Conservation (phyloP, 2,113 vertebrate genomes). For the Cavia porcellus region DNA sequence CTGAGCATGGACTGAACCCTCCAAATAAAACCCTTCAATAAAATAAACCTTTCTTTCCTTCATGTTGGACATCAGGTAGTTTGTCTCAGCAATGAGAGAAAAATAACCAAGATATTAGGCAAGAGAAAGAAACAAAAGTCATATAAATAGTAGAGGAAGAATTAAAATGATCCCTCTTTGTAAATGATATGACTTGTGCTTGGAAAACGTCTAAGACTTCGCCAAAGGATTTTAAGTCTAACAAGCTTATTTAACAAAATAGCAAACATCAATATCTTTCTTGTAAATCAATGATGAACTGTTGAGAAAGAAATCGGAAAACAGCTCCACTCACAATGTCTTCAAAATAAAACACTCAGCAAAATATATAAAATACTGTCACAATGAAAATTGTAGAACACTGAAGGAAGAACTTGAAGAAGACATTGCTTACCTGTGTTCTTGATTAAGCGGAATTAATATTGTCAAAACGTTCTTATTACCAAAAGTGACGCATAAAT, state of each 20-base stretch:
- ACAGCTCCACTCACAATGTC: neutral
- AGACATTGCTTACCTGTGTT: neutral
- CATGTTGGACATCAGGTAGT: too few species aligned
- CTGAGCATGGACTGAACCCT: too few species aligned
- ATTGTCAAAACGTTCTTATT: neutral
- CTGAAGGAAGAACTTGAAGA: neutral
- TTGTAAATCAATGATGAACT: neutral
- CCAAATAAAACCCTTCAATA: too few species aligned
- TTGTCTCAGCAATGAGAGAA: too few species aligned
- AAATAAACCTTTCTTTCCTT: too few species aligned
- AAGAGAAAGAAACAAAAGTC: neutral
- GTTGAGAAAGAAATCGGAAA: neutral
- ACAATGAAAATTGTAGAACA: neutral
- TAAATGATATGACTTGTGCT: neutral
- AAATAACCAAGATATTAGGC: neutral
- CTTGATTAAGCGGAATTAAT: neutral
- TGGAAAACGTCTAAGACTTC: neutral
- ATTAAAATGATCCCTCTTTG: neutral
- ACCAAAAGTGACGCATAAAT: neutral
- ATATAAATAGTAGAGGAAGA: neutral
- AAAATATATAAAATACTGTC: neutral
- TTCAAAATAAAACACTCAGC: neutral
- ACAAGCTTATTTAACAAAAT: neutral
- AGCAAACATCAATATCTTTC: neutral
- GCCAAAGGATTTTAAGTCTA: neutral